Evolutionary conservation across 2,888 invertebrate genomes (phyloP), one percentile per base, ranked within the genome.

Genomic region (Stenolophus ochropezus): DNA sequence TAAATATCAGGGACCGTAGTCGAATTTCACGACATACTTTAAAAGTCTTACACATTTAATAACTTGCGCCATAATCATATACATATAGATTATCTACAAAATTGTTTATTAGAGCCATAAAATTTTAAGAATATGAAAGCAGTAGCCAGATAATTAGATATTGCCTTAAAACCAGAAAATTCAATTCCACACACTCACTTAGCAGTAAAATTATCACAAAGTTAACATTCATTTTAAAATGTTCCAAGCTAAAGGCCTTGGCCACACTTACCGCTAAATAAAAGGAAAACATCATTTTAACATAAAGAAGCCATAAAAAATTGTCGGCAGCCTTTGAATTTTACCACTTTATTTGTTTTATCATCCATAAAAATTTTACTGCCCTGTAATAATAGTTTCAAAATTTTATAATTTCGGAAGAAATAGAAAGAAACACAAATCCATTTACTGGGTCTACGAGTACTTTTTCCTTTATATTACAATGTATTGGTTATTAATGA

Each of bases 281-380:
- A 65, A 25, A 33, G 33, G 33, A 23, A 61, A 42, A 18, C 42
- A 69, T 69, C 27, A 69, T 33, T 69, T 33, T 33, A 69, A 69
- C 65, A 69, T 69, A 69, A 69, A 69, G 65, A 69, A 69, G 65
- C 14, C 18, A 33, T 69, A 69, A 69, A 69, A 58, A 27, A 69
- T 61, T 5, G 65, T 69, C 65, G 65, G 65, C 33, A 1, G 16
- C 65, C 18, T 69, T 69, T 69, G 65, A 69, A 69, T 33, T 69
- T 65, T 69, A 33, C 14, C 18, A 69, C 33, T 69, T 69, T 69
- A 69, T 69, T 69, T 69, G 65, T 69, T 69, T 69, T 69, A 65
- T 18, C 16, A 18, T 0, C 18, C 65, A 18, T 69, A 33, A 69
- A 27, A 69, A 20, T 33, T 69, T 69, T 69, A 69, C 27, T 69